These are phyloP conservation scores for Drosophila melanosoma DNA, from an alignment of 2,888 invertebrate genomes.

Conservation along the genomic window DNA sequence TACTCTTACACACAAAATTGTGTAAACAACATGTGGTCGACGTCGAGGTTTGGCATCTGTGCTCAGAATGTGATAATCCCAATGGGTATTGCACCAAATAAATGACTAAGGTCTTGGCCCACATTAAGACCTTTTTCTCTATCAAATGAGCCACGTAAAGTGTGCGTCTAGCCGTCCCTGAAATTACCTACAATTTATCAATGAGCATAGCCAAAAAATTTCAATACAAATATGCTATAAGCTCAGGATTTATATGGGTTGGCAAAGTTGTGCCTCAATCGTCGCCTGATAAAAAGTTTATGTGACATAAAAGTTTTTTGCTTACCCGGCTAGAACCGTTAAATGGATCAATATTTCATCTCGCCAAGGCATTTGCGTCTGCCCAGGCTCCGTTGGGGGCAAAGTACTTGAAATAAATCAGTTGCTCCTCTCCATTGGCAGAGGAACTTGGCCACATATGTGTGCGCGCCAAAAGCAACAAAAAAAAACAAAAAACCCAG, in stretches of 20 bases:
- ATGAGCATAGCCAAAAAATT: conserved; percentile 21
- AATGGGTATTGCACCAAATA: conserved; percentile 35
- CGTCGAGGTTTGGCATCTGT: neutral
- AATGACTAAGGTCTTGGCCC: conserved; percentile 33
- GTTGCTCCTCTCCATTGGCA: conserved; percentile 2
- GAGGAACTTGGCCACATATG: conserved; percentile 33
- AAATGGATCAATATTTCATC: conserved; percentile 75
- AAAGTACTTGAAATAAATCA: conserved; percentile 70
- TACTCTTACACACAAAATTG: conserved; percentile 24
- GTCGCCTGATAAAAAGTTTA: conserved; percentile 30
- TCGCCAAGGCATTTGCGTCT: conserved; percentile 6
- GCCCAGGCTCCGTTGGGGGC: conserved; percentile 30
- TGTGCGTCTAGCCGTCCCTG: conserved; percentile 48
- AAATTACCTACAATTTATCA: conserved; percentile 54
- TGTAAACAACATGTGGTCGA: conserved; percentile 13
- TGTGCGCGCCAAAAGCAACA: conserved; percentile 16
- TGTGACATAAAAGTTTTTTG: conserved; percentile 31
- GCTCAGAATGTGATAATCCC: conserved; percentile 28
- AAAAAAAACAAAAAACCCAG: conserved; percentile 10
- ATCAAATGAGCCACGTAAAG: conserved; percentile 56
- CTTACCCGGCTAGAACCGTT: conserved; percentile 27
- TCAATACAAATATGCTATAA: conserved; percentile 22
- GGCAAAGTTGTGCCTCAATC: conserved; percentile 40
- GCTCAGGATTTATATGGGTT: conserved; percentile 49
- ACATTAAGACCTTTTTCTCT: conserved; percentile 43